phyloP scores from a whole-genome alignment of 2,888 invertebrate genomes.

The Pachymerium ferrugineum region DNA sequence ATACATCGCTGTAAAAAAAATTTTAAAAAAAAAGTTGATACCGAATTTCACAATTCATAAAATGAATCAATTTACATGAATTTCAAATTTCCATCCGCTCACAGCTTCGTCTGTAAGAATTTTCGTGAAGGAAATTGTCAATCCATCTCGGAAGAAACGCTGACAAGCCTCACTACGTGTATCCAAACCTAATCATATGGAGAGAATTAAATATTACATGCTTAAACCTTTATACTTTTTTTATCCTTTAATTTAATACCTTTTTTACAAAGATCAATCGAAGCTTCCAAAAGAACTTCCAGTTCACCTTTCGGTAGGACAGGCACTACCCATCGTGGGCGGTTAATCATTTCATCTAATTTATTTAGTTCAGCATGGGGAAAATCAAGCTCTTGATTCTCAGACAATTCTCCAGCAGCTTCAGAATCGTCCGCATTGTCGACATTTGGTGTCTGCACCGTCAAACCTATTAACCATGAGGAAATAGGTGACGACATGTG shows the following conservation, averaged over 20 bases:
- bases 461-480: no score
- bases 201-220: neutral
- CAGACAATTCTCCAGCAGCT: conserved; percentile 27
- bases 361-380: conserved; percentile 79
- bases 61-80: conserved; percentile 60
- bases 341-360: conserved; percentile 92
- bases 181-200: conserved; percentile 63
- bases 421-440: neutral
- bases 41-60: neutral
- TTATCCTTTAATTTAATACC: conserved; percentile 52
- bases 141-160: conserved; percentile 87
- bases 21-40: conserved; percentile 7
- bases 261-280: conserved; percentile 78
- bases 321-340: conserved; percentile 94
- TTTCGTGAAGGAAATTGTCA: conserved; percentile 91
- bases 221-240: neutral
- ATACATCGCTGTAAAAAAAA: conserved; percentile 62
- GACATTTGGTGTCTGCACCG: neutral
- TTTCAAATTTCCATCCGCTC: conserved; percentile 94
- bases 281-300: conserved; percentile 80
- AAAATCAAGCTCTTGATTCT: conserved; percentile 60
- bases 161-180: conserved; percentile 83
- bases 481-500: no score
- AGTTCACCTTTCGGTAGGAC: conserved; percentile 94
- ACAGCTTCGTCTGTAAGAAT: conserved; percentile 96